Percentiles rank a stretch among this genome's conserved stretches.
Conservation (phyloP, 2,888 invertebrate genomes). For the Heliconius sara region DNA sequence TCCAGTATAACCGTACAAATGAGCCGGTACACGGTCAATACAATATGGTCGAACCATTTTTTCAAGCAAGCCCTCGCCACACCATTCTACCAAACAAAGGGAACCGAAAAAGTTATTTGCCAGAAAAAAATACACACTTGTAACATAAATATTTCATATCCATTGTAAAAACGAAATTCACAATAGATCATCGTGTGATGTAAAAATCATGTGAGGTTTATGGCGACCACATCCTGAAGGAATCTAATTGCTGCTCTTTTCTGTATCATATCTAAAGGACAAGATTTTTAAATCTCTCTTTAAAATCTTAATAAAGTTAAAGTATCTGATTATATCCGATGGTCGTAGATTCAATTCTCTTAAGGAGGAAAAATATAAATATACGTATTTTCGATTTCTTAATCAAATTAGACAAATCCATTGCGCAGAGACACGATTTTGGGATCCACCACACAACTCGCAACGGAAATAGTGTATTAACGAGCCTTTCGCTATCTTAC, state of each 20-base stretch:
- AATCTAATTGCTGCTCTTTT: too few relatives aligned
- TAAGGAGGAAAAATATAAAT: neutral
- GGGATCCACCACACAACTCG: neutral
- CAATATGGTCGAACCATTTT: conserved; percentile 37
- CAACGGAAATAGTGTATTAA: neutral
- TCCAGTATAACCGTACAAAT: conserved; percentile 32
- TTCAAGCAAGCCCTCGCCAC: conserved; percentile 30
- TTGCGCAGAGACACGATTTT: neutral
- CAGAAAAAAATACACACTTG: conserved; percentile 35
- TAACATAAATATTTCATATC: conserved; percentile 28
- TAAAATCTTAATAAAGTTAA: neutral
- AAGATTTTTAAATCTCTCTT: neutral
- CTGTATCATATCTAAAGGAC: neutral
- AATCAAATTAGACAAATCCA: neutral
- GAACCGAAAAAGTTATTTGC: conserved; percentile 38
- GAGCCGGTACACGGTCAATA: conserved; percentile 29
- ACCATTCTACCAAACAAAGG: conserved; percentile 37
- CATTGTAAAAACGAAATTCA: conserved; percentile 15
- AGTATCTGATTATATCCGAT: neutral
- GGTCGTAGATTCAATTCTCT: neutral
- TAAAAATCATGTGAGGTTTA: conserved; percentile 19
- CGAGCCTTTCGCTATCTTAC: neutral
- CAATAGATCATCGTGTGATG: conserved; percentile 20
- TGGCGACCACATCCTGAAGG: conserved; percentile 8
- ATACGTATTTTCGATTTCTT: neutral